Evolutionary conservation across 2,113 vertebrate genomes (phyloP).

Genomic region (Uropsilus gracilis): DNA sequence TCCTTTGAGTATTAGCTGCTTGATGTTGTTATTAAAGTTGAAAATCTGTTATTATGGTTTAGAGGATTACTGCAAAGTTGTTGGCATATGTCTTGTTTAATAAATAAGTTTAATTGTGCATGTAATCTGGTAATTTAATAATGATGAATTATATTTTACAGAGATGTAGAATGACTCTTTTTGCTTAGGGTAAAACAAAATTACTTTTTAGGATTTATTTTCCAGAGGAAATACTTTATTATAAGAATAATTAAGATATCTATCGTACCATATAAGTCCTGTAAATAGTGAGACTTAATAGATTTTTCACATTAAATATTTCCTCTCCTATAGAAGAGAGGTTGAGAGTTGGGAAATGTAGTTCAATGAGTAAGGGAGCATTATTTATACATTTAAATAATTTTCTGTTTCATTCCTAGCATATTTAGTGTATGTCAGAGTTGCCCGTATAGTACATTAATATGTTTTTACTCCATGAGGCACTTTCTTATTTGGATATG

Average conservation of each 20-base stretch:
- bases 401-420: slow-evolving; percentile 34
- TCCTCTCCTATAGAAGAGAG: neutral
- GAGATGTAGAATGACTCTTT: slow-evolving; percentile 71
- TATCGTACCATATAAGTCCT: neutral
- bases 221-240: slow-evolving; percentile 60
- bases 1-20: slow-evolving; percentile 81
- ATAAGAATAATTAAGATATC: slow-evolving; percentile 50
- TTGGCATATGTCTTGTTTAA: slow-evolving; percentile 86
- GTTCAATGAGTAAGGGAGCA: slow-evolving; percentile 37
- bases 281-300: slow-evolving; percentile 35
- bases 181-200: slow-evolving; percentile 68
- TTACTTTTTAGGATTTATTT: slow-evolving; percentile 64
- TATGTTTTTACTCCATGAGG: slow-evolving; percentile 14
- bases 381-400: slow-evolving; percentile 34
- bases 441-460: slow-evolving; percentile 3
- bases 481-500: slow-evolving; percentile 30
- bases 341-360: neutral
- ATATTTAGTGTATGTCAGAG: neutral
- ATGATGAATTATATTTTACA: slow-evolving; percentile 81
- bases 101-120: slow-evolving; percentile 88
- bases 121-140: slow-evolving; percentile 87
- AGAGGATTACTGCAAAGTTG: slow-evolving; percentile 84
- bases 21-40: slow-evolving; percentile 84
- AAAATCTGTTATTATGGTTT: slow-evolving; percentile 84
- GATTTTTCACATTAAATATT: slow-evolving; percentile 12